Conservation (phyloP, 2,888 invertebrate species). For the Brachypalpus laphriformis region DNA sequence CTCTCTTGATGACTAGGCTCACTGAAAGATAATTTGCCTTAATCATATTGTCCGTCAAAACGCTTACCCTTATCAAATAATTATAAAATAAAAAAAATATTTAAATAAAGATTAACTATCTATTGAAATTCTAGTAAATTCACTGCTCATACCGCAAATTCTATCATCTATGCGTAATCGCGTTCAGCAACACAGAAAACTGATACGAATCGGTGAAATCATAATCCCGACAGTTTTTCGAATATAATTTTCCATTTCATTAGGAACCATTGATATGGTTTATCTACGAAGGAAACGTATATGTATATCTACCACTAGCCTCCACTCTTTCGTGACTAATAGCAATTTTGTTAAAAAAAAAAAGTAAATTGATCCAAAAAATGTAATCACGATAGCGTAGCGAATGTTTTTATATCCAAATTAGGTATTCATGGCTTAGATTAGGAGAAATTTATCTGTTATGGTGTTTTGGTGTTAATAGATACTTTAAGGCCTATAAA, state of each 20-base stretch:
- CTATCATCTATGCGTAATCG: neutral
- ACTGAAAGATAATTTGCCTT: neutral
- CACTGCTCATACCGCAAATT: neutral
- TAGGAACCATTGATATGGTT: neutral
- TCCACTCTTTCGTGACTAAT: neutral
- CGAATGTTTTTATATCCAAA: neutral
- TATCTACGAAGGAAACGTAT: neutral
- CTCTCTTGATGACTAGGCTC: no score
- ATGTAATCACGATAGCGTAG: neutral
- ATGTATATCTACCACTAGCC: neutral
- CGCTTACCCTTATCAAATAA: neutral
- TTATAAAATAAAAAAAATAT: neutral
- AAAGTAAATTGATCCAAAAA: neutral
- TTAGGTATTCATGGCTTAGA: neutral
- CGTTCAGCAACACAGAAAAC: neutral
- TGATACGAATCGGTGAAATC: slow-evolving; percentile 3
- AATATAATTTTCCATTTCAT: neutral
- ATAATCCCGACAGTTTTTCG: neutral
- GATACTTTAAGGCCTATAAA: neutral
- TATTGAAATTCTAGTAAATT: neutral
- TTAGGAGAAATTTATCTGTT: neutral
- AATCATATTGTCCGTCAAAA: neutral
- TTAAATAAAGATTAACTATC: neutral
- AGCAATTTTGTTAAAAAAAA: neutral
- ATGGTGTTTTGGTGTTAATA: neutral